These are phyloP conservation scores for Aurelia sp. DNA, from an alignment of 30 jellyfish, hydroid and myxozoan genomes.

Conservation along the genomic window DNA sequence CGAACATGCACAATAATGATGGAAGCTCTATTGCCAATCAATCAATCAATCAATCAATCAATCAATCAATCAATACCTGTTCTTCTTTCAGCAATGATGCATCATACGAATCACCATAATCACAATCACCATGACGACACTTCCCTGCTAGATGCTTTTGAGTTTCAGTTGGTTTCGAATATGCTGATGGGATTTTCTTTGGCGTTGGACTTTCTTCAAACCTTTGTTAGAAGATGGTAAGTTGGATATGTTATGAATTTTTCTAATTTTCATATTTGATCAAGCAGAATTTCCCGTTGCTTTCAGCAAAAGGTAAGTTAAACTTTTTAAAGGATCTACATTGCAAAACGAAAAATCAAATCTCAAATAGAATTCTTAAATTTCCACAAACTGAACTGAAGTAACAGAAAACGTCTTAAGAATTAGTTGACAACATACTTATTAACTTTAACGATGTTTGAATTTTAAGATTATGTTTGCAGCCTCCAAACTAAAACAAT, in stretches of 20 bases:
- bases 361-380: too few relatives aligned
- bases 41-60: too few relatives aligned
- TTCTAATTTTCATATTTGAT: not conserved
- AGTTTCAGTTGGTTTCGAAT: slow-evolving; percentile 44
- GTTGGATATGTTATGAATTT: not conserved
- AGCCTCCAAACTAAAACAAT: too few relatives aligned
- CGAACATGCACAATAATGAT: too few relatives aligned
- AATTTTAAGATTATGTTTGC: too few relatives aligned
- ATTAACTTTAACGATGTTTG: too few relatives aligned
- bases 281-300: not conserved
- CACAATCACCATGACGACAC: slow-evolving; percentile 66
- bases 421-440: too few relatives aligned
- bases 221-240: slow-evolving; percentile 19
- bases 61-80: slow-evolving; percentile 53
- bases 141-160: slow-evolving; percentile 65
- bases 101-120: slow-evolving; percentile 67
- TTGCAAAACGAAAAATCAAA: too few relatives aligned
- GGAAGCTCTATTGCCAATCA: too few relatives aligned
- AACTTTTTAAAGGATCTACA: too few relatives aligned
- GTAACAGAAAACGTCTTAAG: too few relatives aligned
- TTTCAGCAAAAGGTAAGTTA: not conserved
- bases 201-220: slow-evolving; percentile 79
- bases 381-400: too few relatives aligned
- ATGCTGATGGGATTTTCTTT: slow-evolving; percentile 47
- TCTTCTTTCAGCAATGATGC: slow-evolving; percentile 90